Evolutionary conservation across 2,113 vertebrate species (phyloP).

Genomic region (Parotia lawesii): DNA sequence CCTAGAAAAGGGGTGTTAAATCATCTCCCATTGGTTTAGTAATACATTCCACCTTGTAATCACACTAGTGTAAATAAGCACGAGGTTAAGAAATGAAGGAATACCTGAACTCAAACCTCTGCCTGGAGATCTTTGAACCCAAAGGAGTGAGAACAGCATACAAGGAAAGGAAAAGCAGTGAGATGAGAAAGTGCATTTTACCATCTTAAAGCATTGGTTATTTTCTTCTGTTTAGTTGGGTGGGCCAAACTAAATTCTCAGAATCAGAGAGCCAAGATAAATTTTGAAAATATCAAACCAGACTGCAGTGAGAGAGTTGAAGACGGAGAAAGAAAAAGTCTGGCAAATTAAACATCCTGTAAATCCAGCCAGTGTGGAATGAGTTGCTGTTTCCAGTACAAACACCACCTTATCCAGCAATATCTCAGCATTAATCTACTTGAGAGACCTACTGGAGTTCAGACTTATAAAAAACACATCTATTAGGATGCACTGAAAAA

Average conservation of each 20-base stretch:
- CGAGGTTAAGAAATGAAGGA: background rate
- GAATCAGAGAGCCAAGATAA: background rate
- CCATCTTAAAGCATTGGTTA: background rate
- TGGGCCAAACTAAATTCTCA: background rate
- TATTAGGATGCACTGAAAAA: background rate
- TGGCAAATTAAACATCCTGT: background rate
- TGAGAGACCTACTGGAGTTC: background rate
- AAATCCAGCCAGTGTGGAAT: background rate
- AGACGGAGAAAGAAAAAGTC: background rate
- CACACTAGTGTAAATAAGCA: background rate
- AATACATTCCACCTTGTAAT: background rate
- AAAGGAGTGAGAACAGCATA: background rate
- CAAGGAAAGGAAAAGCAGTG: background rate
- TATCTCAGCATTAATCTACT: background rate
- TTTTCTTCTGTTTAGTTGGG: background rate
- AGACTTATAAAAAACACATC: background rate
- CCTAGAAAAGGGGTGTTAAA: background rate
- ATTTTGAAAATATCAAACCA: background rate
- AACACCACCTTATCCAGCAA: background rate
- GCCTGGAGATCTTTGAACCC: background rate
- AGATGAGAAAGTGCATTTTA: background rate
- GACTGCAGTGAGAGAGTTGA: background rate
- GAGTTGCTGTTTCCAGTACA: background rate
- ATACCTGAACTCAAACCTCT: background rate
- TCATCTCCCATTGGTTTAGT: background rate